Base-by-base conservation (phyloP, 2,888 invertebrate genomes). In the Osmoderma eremita region DNA sequence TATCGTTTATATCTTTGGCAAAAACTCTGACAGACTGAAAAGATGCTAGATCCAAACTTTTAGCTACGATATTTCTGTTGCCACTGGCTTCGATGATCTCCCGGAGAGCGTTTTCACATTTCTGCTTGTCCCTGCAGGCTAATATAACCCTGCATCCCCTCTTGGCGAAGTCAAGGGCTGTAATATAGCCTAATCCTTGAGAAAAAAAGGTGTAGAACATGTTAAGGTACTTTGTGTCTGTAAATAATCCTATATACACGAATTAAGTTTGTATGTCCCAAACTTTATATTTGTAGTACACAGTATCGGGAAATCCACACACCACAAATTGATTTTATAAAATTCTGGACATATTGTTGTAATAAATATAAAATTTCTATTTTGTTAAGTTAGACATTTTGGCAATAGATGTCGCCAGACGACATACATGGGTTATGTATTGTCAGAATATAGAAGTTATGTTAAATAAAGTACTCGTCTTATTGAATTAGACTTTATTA, bases 1-100 rank as follows among this genome's bases (percentile, higher is more conserved):
- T 75, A 41, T 79, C 79, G 68, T 84, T 84, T 22, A 91, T 82
- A 24, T 85, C 84, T 1, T 86, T 83, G 0, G 88, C 89, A 77
- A 91, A 91, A 20, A 81, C 79, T 53, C 88, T 81, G 0, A 88
- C 82, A 0, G 87, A 87, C 0, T 78, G 74, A n/a, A 88, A 78
- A 0, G 86, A 87, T 0, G 83, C 82, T 41, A 88, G 75, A 69
- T 88, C 86, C 15, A 88, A 72, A 42, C 84, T 78, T 66, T 84
- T 81, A 12, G 78, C 74, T 0, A 75, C 70, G 18, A 83, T 74
- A 65, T 83, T 79, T 0, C 69, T 50, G 66, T 80, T 81, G n/a
- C 76, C 76, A 3, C 80, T 79, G 58, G 74, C 72, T 5, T 71
- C 58, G 1, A 78, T 71, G 10, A 82, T 78, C 5, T 73, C 72